Percentiles rank a stretch among this genome's conserved stretches.
Conservation (phyloP, 2,888 invertebrate species). For the Alloplasta piceator region DNA sequence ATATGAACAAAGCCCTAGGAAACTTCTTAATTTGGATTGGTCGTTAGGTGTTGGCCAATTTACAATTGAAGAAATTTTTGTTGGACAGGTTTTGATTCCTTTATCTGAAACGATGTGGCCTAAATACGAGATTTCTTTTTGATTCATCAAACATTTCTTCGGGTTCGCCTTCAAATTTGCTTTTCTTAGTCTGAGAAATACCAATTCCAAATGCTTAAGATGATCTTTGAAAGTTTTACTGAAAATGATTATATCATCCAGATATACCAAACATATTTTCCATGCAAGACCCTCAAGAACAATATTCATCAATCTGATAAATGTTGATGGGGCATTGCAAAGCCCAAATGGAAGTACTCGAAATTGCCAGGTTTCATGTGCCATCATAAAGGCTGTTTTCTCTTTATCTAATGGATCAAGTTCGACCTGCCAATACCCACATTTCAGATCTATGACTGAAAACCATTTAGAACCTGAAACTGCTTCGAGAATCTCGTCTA, state of each 20-base stretch:
- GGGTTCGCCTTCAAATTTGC: neutral
- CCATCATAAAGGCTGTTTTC: conserved; percentile 6
- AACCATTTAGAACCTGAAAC: neutral
- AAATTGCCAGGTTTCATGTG: conserved; percentile 43
- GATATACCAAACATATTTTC: conserved; percentile 53
- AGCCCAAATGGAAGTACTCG: conserved; percentile 49
- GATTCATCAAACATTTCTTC: conserved; percentile 16
- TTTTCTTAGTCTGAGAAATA: neutral
- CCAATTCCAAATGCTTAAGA: conserved; percentile 36
- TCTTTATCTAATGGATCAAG: neutral
- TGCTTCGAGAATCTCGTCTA: neutral
- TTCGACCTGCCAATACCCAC: conserved; percentile 6
- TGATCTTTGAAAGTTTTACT: conserved; percentile 58
- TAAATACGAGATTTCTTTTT: conserved; percentile 7
- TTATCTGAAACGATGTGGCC: conserved; percentile 16
- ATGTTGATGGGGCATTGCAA: conserved; percentile 39
- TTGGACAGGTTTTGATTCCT: conserved; percentile 27
- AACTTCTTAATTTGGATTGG: conserved; percentile 12
- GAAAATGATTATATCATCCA: conserved; percentile 64
- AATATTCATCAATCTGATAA: conserved; percentile 36
- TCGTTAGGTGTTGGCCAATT: conserved; percentile 40
- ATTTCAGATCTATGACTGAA: conserved; percentile 4
- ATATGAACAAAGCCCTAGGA: neutral
- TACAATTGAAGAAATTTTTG: conserved; percentile 16
- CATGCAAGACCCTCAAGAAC: conserved; percentile 68